phyloP scores from a whole-genome alignment of 2,113 vertebrate genomes.

The Lota lota region DNA sequence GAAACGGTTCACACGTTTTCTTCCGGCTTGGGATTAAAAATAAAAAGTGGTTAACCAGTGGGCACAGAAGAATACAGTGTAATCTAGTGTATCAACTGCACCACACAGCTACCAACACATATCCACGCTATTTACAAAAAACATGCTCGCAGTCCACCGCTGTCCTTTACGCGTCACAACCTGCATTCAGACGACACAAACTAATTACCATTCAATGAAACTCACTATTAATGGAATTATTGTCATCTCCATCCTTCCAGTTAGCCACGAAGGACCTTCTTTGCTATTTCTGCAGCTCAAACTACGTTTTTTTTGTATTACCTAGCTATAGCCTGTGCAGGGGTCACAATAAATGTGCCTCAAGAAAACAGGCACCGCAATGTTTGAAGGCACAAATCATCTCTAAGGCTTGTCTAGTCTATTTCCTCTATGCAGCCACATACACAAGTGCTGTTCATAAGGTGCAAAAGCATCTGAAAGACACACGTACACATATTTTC shows the following conservation, averaged over 20 bases:
- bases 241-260: background rate
- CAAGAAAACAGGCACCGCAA: slow-evolving; percentile 30
- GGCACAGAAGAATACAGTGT: background rate
- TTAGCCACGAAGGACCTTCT: background rate
- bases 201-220: background rate
- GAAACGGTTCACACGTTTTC: background rate
- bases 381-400: slow-evolving; percentile 37
- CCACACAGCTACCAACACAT: background rate
- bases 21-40: background rate
- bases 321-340: background rate
- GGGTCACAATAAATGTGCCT: background rate
- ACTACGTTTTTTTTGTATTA: background rate
- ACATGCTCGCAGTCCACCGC: background rate
- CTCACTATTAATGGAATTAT: background rate
- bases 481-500: slow-evolving; percentile 30
- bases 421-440: background rate
- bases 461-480: slow-evolving; percentile 64
- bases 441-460: slow-evolving; percentile 54
- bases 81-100: background rate
- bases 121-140: background rate
- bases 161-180: too few relatives aligned
- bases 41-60: background rate
- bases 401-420: slow-evolving; percentile 12
- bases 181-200: too few relatives aligned
- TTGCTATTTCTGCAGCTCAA: background rate